These are phyloP conservation scores for Epizoanthus scotinus DNA, from an alignment of 92 coral and sea anemone genomes.

Conservation along the genomic window DNA sequence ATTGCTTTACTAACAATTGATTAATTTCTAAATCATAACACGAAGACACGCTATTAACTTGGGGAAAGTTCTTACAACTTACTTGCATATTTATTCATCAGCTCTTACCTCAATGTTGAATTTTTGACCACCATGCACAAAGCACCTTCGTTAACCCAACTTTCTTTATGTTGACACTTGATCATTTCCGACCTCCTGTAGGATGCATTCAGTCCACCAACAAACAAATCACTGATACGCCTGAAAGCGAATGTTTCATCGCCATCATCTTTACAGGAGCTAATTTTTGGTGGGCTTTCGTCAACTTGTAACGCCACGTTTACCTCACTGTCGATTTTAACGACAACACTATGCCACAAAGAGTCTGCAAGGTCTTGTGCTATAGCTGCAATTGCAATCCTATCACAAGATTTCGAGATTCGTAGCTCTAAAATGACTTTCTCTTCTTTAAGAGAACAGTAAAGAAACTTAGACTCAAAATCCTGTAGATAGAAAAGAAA, in stretches of 20 bases:
- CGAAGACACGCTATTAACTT: too few relatives aligned
- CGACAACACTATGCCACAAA: background rate
- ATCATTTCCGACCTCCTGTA: too few relatives aligned
- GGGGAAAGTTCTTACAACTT: too few relatives aligned
- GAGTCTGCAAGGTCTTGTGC: background rate
- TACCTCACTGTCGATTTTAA: background rate
- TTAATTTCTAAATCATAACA: too few relatives aligned
- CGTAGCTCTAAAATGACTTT: background rate
- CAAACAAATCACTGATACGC: background rate
- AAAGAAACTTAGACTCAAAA: background rate
- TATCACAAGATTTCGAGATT: background rate
- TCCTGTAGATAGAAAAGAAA: background rate
- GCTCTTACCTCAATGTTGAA: too few relatives aligned
- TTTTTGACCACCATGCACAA: too few relatives aligned
- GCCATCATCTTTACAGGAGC: background rate
- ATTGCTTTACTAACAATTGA: too few relatives aligned
- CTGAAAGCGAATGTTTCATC: background rate
- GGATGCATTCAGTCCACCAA: background rate
- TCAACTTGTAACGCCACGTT: background rate
- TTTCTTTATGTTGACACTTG: too few relatives aligned
- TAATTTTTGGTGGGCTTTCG: background rate
- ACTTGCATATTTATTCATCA: too few relatives aligned
- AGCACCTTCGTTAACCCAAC: too few relatives aligned
- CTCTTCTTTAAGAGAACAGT: background rate
- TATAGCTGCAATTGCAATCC: too few relatives aligned